These are phyloP conservation scores for Hyppa rectilinea DNA, from an alignment of 2,888 invertebrate genomes.

Conservation along the genomic window DNA sequence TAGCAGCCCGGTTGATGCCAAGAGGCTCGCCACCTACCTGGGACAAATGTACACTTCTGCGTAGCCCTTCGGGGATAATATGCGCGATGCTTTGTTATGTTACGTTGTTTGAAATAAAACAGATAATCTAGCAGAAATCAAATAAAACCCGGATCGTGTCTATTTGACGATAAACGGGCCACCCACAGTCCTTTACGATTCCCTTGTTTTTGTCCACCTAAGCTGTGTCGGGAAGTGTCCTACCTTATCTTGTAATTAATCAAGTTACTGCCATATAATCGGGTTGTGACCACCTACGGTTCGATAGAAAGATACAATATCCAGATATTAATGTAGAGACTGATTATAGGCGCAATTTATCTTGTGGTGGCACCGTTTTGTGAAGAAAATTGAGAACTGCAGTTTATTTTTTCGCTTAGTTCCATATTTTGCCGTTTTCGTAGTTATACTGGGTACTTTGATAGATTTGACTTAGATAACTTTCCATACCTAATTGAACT, in stretches of 20 bases:
- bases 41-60: too few species aligned
- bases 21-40: too few species aligned
- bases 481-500: constrained; percentile 10
- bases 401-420: background rate
- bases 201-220: constrained; percentile 52
- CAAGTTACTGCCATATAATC: constrained; percentile 58
- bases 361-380: background rate
- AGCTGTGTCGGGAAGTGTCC: constrained; percentile 48
- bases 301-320: constrained; percentile 46
- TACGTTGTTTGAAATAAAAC: constrained; percentile 43
- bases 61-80: too few species aligned
- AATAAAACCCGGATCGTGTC: constrained; percentile 44
- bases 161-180: constrained; percentile 60
- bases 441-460: constrained; percentile 4
- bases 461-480: too few species aligned
- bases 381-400: fast-evolving
- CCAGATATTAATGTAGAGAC: constrained; percentile 58
- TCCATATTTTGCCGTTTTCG: background rate
- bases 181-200: constrained; percentile 61
- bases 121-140: constrained; percentile 31
- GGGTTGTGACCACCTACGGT: constrained; percentile 60
- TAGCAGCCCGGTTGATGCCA: too few species aligned
- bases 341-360: constrained; percentile 21
- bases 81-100: too few species aligned
- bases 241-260: constrained; percentile 64